Base-by-base conservation (phyloP, 2,888 invertebrate species). In the Sussaba pulchella region DNA sequence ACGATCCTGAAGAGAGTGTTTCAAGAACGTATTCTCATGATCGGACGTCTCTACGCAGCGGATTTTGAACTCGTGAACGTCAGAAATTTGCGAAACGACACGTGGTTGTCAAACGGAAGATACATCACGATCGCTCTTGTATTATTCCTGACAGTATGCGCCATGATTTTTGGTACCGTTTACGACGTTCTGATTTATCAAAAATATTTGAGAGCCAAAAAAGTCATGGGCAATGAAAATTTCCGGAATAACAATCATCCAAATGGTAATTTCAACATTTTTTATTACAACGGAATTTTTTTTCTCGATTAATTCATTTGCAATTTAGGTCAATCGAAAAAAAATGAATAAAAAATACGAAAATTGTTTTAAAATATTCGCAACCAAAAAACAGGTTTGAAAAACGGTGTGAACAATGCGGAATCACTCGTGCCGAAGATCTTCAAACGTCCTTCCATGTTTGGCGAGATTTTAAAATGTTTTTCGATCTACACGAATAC, bases 401-500 rank as follows among this genome's bases (percentile, higher is more conserved):
- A 86, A 41, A 74, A 83, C 9, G 75, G 81, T 1, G 31, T 31
- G 8, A 80, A 85, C 8, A 81, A 82, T 21, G 52, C 78, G 80
- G 89, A 82, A 88, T 85, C 45, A 12, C 72, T 19, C 57, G 74
- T 78, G 81, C 85, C 81, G 52, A 85, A 50, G 64, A 76, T 63
- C 1, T 75, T 70, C 1, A 47, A 73, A 17, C 70, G 61, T n/a
- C 82, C 83, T 26, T 86, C 78, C 21, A 71, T 57, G 0, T 36
- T 88, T 0, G 88, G 85, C 1, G 84, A 90, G 76, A 81, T 92
- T 8, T 17, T 93, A 0, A 83, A 92, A 26, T 93, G 93, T 74
- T 94, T 94, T 84, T 94, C 94, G 0, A 52, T 93, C 5, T 92
- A 93, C 66, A 91, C 92, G 2, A 94, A 94, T 81, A 89, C 92